Conservation (phyloP, 2,888 invertebrate species). For the Drepana falcataria region DNA sequence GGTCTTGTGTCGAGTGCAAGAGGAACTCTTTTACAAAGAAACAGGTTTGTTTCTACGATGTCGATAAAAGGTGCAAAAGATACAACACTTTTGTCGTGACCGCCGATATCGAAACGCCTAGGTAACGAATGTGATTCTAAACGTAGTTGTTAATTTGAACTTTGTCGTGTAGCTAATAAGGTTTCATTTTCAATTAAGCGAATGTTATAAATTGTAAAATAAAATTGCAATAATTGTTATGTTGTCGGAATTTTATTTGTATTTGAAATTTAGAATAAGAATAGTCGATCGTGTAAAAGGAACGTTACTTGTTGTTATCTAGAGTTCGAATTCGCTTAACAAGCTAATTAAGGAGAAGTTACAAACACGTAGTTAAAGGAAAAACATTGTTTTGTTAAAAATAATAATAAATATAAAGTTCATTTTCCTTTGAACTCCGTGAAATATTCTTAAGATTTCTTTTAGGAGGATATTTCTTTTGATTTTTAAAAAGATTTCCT, state of each 20-base stretch:
- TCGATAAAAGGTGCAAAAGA: conserved; percentile 38
- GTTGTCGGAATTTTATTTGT: not conserved
- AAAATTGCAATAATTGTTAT: not conserved
- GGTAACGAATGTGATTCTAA: conserved; percentile 50
- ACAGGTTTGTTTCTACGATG: conserved; percentile 58
- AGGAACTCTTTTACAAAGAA: conserved; percentile 46
- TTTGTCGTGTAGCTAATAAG: not conserved
- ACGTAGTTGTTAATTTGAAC: conserved; percentile 12
- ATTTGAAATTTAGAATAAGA: not conserved
- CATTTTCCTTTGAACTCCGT: not conserved
- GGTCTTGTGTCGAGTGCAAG: conserved; percentile 51
- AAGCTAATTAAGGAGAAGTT: not conserved
- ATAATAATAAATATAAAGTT: not conserved
- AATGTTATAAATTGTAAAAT: not conserved
- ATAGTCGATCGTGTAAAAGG: not conserved
- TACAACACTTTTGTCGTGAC: conserved; percentile 50
- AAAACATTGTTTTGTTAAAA: not conserved
- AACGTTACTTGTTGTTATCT: not conserved
- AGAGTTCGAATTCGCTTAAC: not conserved
- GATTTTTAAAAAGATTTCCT: not conserved
- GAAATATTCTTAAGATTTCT: not conserved
- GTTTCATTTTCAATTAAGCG: not conserved
- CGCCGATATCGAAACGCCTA: conserved; percentile 61
- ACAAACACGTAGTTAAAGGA: not conserved
- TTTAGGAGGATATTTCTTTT: not conserved